Conservation (phyloP, 2,888 invertebrate species). For the Oligia strigilis region DNA sequence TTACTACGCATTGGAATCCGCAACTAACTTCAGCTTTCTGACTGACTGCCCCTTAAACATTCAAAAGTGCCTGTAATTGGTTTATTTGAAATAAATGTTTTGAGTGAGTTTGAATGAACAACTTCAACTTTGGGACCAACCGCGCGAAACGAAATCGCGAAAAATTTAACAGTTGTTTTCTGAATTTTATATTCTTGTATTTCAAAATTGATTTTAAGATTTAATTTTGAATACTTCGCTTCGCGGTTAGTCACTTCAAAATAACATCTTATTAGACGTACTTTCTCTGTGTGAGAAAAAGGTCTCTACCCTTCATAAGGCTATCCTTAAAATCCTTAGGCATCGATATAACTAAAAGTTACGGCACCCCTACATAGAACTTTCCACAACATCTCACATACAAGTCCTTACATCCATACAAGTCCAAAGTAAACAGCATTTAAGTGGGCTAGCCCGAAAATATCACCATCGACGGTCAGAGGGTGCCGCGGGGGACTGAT, state of each 20-base stretch:
- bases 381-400: not conserved
- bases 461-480: constrained; percentile 57
- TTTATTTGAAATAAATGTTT: no score
- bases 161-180: not conserved
- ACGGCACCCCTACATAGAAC: not conserved
- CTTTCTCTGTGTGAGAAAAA: not conserved
- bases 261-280: not conserved
- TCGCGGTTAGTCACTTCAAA: not conserved
- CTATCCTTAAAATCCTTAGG: not conserved
- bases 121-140: not conserved
- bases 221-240: not conserved
- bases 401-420: constrained; percentile 18
- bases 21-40: no score
- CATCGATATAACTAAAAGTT: not conserved
- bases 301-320: not conserved
- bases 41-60: no score
- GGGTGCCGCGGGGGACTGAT: constrained; percentile 70
- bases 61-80: no score
- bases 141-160: no score
- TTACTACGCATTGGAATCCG: no score
- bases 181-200: no score
- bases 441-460: constrained; percentile 62
- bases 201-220: not conserved
- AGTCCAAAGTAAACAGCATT: constrained; percentile 66
- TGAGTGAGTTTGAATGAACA: no score